Conservation (phyloP, 2,797 vertebrate genomes). For the Argyrosomus regius region DNA sequence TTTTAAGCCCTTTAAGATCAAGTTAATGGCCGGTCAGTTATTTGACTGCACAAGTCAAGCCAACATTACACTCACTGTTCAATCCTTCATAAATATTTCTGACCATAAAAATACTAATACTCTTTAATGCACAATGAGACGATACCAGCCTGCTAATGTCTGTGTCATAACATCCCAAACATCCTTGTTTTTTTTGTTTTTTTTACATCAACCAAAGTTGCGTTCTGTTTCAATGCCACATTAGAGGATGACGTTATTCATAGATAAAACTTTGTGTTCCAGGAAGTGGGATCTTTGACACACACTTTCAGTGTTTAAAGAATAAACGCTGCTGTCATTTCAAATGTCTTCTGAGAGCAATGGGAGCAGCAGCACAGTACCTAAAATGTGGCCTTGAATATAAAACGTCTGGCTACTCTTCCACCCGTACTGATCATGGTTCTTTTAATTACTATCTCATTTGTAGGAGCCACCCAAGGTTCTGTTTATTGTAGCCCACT, state of each 20-base stretch:
- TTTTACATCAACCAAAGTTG: conserved; percentile 14
- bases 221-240: conserved; percentile 3
- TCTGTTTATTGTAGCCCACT: conserved; percentile 81
- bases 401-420: conserved; percentile 57
- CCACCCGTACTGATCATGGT: conserved; percentile 49
- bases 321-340: conserved; percentile 37
- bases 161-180: conserved; percentile 17
- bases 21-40: conserved; percentile 14
- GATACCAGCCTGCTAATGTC: conserved; percentile 32
- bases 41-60: background rate
- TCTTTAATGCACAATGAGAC: conserved; percentile 18
- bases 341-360: conserved; percentile 48
- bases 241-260: conserved; percentile 26
- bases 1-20: conserved; percentile 7
- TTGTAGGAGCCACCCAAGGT: conserved; percentile 75
- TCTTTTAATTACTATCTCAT: conserved; percentile 83
- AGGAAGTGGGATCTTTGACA: conserved; percentile 21
- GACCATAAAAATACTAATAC: background rate
- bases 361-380: conserved; percentile 55
- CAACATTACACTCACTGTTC: background rate
- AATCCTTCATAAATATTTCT: background rate
- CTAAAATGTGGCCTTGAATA: conserved; percentile 71
- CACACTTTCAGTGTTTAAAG: conserved; percentile 30
- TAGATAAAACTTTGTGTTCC: conserved; percentile 47
- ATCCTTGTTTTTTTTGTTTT: conserved; percentile 12